Conservation (phyloP, 2,797 vertebrate species). For the Fundulus diaphanus region DNA sequence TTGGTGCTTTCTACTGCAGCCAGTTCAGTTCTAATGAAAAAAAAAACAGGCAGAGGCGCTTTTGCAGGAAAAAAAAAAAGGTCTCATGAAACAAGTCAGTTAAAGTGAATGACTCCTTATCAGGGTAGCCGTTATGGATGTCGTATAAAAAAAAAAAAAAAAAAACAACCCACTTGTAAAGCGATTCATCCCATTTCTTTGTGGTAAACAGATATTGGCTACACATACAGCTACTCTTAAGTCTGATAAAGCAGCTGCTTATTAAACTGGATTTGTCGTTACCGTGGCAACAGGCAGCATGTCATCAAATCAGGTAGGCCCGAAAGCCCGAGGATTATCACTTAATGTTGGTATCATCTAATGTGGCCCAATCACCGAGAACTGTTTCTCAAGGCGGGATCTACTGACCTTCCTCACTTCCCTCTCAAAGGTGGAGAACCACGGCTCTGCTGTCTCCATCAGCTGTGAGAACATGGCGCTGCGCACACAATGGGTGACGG, state of each 20-base stretch:
- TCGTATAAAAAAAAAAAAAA: neutral
- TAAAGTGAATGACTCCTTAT: neutral
- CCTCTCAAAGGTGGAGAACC: conserved; percentile 98
- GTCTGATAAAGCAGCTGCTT: neutral
- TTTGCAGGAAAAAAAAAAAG: neutral
- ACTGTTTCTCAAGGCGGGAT: conserved; percentile 5
- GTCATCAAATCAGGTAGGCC: neutral
- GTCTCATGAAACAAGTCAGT: neutral
- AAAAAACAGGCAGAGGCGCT: neutral
- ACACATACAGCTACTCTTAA: neutral
- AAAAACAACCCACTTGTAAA: neutral
- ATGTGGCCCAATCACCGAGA: neutral
- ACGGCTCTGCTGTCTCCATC: conserved; percentile 97
- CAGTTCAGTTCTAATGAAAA: neutral
- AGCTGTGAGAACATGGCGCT: conserved; percentile 96
- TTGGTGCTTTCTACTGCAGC: neutral
- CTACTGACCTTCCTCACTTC: conserved; percentile 91
- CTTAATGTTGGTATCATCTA: conserved; percentile 6
- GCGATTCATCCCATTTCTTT: neutral
- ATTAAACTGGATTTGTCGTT: conserved; percentile 4
- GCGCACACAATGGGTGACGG: conserved; percentile 25
- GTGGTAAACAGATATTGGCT: neutral
- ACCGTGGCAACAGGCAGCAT: conserved; percentile 14
- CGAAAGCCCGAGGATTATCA: conserved; percentile 8
- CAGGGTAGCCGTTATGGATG: neutral